Base-by-base conservation (phyloP, 2,797 vertebrate genomes). In the Eurystomus glaucurus region DNA sequence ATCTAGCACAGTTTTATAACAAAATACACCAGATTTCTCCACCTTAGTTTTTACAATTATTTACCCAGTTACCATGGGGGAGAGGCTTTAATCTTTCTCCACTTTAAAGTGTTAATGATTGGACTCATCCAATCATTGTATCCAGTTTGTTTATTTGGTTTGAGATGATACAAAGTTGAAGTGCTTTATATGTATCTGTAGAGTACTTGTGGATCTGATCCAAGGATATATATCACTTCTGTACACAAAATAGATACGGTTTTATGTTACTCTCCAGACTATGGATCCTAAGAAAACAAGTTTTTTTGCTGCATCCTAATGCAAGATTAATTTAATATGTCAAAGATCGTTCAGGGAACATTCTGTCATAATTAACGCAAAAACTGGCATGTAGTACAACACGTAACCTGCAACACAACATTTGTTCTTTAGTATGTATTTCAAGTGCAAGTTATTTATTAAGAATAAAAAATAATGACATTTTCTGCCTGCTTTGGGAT, bases 121-220 rank as follows among this genome's bases (percentile, higher is more conserved):
- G 37, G 18, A 26, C 2, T 52, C 6, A 23, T 8, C 11, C 7
- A 26, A 0, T 71, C 18, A 3, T 17, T 26, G 3, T 57, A 10
- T 12, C 10, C 7, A 4, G 10, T 75, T 61, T 0, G 0, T 21
- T 61, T 43, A 4, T 10, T 77, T 64, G 9, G 15, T 88, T 71
- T 39, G 57, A 39, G 20, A 20, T 61, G 15, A 5, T n/a, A 11
- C 13, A 17, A 21, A 15, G 6, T 16, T 41, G 33, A 46, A 22
- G 5, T 12, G 11, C 12, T 11, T 39, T 28, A 6, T 48, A 16
- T 1, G 1, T 29, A 9, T 48, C 29, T 46, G 13, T 48, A 12
- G 19, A 15, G 33, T 69, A 88, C 20, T 85, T n/a, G n/a, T 46
- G 26, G 61, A 14, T 57, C 60, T 54, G 14, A 33, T 33, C 52